Base-by-base conservation (phyloP, 2,888 invertebrate species). In the Lochmaea crataegi region DNA sequence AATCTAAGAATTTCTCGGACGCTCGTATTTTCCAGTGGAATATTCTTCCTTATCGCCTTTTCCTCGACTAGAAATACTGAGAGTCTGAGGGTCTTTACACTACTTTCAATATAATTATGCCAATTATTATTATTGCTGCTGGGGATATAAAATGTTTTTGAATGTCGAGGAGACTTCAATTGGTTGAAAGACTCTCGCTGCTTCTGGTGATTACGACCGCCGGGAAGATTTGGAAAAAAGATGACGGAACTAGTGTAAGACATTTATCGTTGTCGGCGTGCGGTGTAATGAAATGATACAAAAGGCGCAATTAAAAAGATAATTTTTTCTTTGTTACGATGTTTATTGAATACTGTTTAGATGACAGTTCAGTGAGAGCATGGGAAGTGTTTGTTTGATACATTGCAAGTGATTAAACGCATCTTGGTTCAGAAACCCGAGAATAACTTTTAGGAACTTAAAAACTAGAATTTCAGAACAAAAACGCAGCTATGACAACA, bases 1-100 rank as follows among this genome's bases (percentile, higher is more conserved):
- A 83, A 82, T 83, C 82, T 81, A 74, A 76, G 75, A 74, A 74
- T 75, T 72, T 70, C 68, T 72, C 65, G 77, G 68, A 74, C 71
- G 18, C 60, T 16, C 18, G 53, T 64, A 65, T 65, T 70, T 57
- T 60, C 18, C 38, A n/a, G 61, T 63, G 26, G 61, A 63, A 63
- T 42, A 18, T 41, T 58, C 18, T 18, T 42, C n/a, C 61, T 18
- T 63, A 63, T 16, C 42, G 42, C 18, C 42, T 63, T 63, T 58
- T 63, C 42, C 53, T 16, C 16, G 41, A 41, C 26, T 63, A 18
- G 18, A 42, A 63, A 63, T 60, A 60, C 60, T 32, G 38, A 60
- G 38, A 60, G 38, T 14, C 26, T 38, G 60, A 42, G 61, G 61
- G 61, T 42, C 61, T 63, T 63, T 42, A 41, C 61, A 63, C 42